Conservation (phyloP, 2,888 invertebrate species). For the Steinernema scapterisci region DNA sequence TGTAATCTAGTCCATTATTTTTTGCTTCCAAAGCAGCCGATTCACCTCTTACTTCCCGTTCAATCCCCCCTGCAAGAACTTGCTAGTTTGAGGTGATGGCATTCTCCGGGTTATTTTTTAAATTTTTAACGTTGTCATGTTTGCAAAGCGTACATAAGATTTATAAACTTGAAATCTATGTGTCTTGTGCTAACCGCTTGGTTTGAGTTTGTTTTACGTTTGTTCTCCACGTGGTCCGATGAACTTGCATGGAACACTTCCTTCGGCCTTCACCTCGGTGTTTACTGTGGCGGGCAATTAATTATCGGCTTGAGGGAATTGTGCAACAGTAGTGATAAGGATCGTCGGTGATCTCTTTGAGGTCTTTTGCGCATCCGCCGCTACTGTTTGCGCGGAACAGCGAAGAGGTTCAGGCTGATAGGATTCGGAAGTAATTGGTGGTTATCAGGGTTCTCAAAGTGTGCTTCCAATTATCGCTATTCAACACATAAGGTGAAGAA, state of each 20-base stretch:
- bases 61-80: not conserved
- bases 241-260: not conserved
- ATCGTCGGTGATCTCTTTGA: constrained; percentile 27
- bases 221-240: too few relatives aligned
- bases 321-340: constrained; percentile 28
- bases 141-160: not conserved
- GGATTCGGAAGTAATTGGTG: too few relatives aligned
- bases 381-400: not conserved
- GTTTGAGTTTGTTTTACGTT: not conserved
- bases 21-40: not conserved
- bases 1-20: constrained; percentile 5
- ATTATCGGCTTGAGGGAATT: constrained; percentile 29
- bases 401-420: not conserved
- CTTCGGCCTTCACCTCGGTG: constrained; percentile 20
- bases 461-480: too few relatives aligned
- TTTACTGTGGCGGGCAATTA: constrained; percentile 22
- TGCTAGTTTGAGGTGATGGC: constrained; percentile 4
- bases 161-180: too few relatives aligned
- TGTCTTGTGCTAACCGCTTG: too few relatives aligned
- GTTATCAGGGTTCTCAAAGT: too few relatives aligned
- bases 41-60: constrained; percentile 23
- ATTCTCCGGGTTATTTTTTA: not conserved
- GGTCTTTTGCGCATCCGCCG: constrained; percentile 15
- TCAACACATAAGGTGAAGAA: too few relatives aligned
- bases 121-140: not conserved